Percentiles rank a stretch among this genome's conserved stretches.
These are phyloP conservation scores for Drosophila antonietae DNA, from an alignment of 2,888 invertebrate species.

Conservation along the genomic window DNA sequence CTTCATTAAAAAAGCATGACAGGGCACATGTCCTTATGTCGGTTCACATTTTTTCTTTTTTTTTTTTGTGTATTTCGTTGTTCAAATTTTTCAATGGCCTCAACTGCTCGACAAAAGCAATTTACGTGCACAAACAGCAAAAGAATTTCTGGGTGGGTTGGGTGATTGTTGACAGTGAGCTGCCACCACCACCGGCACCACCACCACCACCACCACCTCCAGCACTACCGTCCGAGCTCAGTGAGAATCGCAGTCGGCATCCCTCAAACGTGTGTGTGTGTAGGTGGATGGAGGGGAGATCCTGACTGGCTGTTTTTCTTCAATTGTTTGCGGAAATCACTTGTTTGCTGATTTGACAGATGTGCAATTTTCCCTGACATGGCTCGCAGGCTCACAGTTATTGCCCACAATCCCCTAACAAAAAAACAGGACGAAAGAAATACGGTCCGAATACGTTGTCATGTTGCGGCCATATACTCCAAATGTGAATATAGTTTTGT, in stretches of 20 bases:
- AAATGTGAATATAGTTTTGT: constrained; percentile 37
- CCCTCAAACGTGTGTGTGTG: constrained; percentile 12
- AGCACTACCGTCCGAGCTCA: constrained; percentile 19
- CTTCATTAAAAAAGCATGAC: constrained; percentile 81
- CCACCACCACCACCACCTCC: constrained; percentile 16
- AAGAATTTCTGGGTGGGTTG: constrained; percentile 48
- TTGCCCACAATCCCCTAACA: constrained; percentile 14
- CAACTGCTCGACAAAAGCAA: constrained; percentile 70
- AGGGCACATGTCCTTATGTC: constrained; percentile 60
- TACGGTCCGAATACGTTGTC: constrained; percentile 24
- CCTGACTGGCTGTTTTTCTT: constrained; percentile 74
- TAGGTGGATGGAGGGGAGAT: constrained; percentile 6
- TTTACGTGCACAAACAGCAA: constrained; percentile 77
- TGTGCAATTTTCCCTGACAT: constrained; percentile 80
- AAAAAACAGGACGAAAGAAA: constrained; percentile 13
- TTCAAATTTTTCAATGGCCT: constrained; percentile 65
- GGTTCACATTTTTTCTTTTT: constrained; percentile 20
- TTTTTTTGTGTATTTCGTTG: constrained; percentile 23
- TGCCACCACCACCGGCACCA: constrained; percentile 11
- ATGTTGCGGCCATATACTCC: constrained; percentile 18
- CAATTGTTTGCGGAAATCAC: constrained; percentile 81
- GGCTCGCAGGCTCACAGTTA: constrained; percentile 58
- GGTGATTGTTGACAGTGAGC: constrained; percentile 62
- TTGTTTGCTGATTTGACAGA: constrained; percentile 81
- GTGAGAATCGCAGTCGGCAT: constrained; percentile 23